Evolutionary conservation across 2,888 invertebrate species (phyloP).

Genomic region (Deilephila elpenor): DNA sequence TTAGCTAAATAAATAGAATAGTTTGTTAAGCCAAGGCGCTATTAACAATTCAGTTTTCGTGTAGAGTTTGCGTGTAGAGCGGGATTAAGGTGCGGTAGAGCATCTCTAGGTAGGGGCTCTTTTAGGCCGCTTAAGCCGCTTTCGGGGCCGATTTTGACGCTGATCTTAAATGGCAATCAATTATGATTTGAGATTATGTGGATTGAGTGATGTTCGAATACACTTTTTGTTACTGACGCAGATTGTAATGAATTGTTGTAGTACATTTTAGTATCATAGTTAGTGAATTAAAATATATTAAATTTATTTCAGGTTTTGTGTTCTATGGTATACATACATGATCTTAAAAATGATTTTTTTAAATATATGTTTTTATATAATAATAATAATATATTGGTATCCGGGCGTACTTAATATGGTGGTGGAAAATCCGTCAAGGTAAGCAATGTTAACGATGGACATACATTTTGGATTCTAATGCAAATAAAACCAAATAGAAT

Average conservation of each 20-base stretch:
- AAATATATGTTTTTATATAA: too few species aligned
- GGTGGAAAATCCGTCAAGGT: too few species aligned
- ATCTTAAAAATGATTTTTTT: too few species aligned
- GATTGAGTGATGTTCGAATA: neutral
- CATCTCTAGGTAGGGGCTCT: neutral
- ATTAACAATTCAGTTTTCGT: constrained; percentile 5
- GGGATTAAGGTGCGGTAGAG: neutral
- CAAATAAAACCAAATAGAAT: too few species aligned
- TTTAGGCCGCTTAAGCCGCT: constrained; percentile 13
- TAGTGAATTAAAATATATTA: too few species aligned
- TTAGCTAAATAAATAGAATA: constrained; percentile 38
- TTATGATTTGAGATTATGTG: constrained; percentile 2
- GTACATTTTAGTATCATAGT: neutral
- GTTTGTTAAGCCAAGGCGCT: neutral
- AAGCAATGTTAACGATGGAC: too few species aligned
- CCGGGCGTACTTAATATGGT: too few species aligned
- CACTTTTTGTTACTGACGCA: neutral
- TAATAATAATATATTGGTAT: too few species aligned
- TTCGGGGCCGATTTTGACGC: constrained; percentile 9
- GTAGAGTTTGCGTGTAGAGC: neutral
- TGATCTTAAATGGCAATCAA: constrained; percentile 3
- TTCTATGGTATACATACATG: too few species aligned
- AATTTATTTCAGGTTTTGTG: too few species aligned
- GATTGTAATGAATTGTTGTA: neutral
- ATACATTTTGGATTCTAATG: too few species aligned